Base-by-base conservation (phyloP, 2,113 vertebrate genomes). In the Gadus macrocephalus region DNA sequence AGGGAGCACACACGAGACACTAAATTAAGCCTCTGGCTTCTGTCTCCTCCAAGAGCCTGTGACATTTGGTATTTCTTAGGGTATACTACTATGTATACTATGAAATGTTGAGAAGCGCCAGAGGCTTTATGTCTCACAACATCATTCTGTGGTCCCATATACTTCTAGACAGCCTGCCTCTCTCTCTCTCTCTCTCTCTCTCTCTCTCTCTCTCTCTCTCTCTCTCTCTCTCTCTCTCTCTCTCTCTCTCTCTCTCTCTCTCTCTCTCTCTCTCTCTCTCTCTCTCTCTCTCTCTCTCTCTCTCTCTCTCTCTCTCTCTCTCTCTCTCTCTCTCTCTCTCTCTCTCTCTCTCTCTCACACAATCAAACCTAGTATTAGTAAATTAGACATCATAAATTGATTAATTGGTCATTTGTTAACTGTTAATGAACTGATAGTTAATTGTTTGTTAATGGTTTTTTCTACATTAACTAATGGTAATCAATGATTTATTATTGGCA, bases 81-180 rank as follows among this genome's bases (percentile, higher is more conserved):
- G 4, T n/a, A n/a, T n/a, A n/a, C n/a, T n/a, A n/a, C n/a, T 58
- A 17, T 58, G 55, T 58, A 58, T 58, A 58, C 16, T 16, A n/a
- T 58, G 15, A 58, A 58, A 58, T 58, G 55, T 58, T 58, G 55
- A 58, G 55, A 58, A n/a, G 55, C n/a, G 55, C 55, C 55, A n/a
- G 55, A 58, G 55, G 55, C 15, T n/a, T 55, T 55, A 55, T 55
- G 31, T 35, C 4, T 35, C 56, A 60, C 74, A 78, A 81, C 80
- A 82, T 88, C 85, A 86, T 74, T 77, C 76, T 56, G 27, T 71
- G 15, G 83, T 78, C 70, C 79, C 75, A 79, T 84, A 81, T 81
- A 77, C 70, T 27, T 27, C 27, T 72, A 71, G 20, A 81, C 81
- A 86, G 83, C 84, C 65, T 62, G 78, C 74, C 75, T 72, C 76